Percentiles rank a stretch among this genome's conserved stretches.
phyloP scores from a whole-genome alignment of 2,113 vertebrate species.

The Bubo scandiacus region DNA sequence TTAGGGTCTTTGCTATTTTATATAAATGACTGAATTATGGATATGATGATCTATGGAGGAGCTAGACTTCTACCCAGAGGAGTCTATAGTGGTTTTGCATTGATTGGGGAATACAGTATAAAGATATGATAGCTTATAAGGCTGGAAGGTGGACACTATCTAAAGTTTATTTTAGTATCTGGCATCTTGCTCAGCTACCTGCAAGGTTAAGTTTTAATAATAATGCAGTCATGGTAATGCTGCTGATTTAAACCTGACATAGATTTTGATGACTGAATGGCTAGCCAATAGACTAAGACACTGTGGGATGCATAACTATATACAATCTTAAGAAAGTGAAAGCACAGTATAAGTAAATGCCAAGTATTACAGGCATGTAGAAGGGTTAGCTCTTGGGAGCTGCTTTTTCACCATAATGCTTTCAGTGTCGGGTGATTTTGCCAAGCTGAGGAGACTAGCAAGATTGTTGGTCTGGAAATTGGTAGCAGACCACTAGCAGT shows the following conservation, averaged over 20 bases:
- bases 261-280: not conserved
- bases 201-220: not conserved
- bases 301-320: not conserved
- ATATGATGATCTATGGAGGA: not conserved
- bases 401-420: not conserved
- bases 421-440: not conserved
- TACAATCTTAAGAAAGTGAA: not conserved
- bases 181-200: not conserved
- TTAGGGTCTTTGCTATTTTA: constrained; percentile 28
- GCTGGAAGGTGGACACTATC: not conserved
- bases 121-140: not conserved
- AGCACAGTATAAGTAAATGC: not conserved
- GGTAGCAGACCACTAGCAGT: not conserved
- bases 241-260: not conserved
- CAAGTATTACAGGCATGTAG: not conserved
- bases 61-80: constrained; percentile 30
- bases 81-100: constrained; percentile 1
- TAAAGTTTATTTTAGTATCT: not conserved
- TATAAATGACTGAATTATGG: constrained; percentile 33
- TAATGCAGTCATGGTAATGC: not conserved
- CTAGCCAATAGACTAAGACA: not conserved
- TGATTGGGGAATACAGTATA: constrained; percentile 4
- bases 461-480: not conserved
- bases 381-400: not conserved
- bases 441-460: not conserved